Conservation (phyloP, 2,888 invertebrate species). For the Pterostichus niger region DNA sequence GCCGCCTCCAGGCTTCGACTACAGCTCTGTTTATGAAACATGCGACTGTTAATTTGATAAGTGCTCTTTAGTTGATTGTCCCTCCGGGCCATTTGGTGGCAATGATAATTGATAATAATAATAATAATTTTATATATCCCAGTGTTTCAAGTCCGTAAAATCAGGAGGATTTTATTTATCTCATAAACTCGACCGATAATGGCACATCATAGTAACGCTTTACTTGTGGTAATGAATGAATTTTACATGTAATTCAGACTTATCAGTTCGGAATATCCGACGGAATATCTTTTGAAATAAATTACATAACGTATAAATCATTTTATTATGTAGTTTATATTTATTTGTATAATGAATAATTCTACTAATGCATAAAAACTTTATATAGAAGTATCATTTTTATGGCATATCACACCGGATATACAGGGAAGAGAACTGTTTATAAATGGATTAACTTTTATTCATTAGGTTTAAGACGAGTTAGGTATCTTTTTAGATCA, state of each 20-base stretch:
- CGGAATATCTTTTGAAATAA: too few relatives aligned
- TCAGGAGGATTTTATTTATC: constrained; percentile 41
- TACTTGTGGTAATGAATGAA: neutral
- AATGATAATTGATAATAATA: constrained; percentile 63
- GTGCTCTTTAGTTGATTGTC: constrained; percentile 55
- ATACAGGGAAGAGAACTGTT: too few relatives aligned
- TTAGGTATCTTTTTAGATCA: too few relatives aligned
- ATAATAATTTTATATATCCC: constrained; percentile 41
- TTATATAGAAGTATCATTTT: too few relatives aligned
- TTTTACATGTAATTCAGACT: neutral
- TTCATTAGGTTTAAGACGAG: too few relatives aligned
- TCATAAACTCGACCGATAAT: constrained; percentile 39
- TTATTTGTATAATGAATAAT: too few relatives aligned
- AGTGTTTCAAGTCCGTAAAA: constrained; percentile 28
- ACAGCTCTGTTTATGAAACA: neutral
- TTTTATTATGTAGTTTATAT: too few relatives aligned
- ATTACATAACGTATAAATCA: too few relatives aligned
- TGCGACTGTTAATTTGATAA: constrained; percentile 48
- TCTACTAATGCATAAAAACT: too few relatives aligned
- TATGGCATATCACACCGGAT: too few relatives aligned
- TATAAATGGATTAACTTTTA: too few relatives aligned
- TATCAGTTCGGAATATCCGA: too few relatives aligned
- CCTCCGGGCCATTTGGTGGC: constrained; percentile 16
- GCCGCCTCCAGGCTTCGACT: neutral
- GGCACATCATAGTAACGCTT: constrained; percentile 3